A percentile compares a stretch with the other conserved stretches of the same genome.
Conservation (phyloP, 2,113 vertebrate species). For the Centropus bengalensis region DNA sequence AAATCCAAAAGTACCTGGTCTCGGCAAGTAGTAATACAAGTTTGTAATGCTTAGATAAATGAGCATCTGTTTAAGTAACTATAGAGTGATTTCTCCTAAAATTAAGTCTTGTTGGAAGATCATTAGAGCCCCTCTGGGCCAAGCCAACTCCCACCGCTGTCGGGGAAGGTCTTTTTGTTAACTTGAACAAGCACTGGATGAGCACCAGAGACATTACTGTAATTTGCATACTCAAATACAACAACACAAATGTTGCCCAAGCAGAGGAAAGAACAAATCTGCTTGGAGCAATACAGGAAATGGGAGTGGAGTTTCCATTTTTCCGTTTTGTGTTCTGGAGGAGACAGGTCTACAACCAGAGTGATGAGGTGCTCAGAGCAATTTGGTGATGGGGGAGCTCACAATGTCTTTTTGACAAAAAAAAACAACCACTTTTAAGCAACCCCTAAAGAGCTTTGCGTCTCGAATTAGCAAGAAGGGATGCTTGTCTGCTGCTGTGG, state of each 20-base stretch:
- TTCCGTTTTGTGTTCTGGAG: background rate
- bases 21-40: background rate
- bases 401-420: background rate
- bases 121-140: background rate
- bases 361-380: accelerated
- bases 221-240: background rate
- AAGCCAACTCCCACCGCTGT: background rate
- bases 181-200: background rate
- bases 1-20: background rate
- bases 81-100: background rate
- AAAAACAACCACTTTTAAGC: background rate
- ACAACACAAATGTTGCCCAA: background rate
- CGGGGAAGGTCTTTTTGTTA: background rate
- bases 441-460: background rate
- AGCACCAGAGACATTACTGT: background rate
- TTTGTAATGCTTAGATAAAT: background rate
- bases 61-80: background rate
- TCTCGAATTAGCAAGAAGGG: background rate
- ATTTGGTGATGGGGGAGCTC: background rate
- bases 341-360: background rate
- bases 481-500: background rate
- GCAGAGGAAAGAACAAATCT: background rate
- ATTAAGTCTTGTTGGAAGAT: background rate
- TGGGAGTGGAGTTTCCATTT: background rate
- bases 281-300: background rate